phyloP scores from a whole-genome alignment of 1,140 invertebrate genomes.

The Bombus terrestris region DNA sequence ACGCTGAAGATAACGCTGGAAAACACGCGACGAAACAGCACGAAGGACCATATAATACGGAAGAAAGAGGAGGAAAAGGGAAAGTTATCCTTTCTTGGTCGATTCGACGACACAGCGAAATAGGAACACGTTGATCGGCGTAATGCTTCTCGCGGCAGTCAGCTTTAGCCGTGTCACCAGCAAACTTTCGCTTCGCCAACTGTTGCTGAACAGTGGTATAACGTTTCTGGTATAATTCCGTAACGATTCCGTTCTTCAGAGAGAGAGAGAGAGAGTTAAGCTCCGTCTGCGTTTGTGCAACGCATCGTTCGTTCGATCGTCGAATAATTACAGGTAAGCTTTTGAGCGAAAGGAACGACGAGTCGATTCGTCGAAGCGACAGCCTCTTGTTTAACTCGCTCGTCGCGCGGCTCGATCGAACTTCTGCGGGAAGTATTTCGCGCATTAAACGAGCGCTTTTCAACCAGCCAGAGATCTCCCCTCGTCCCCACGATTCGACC shows the following conservation, averaged over 20 bases:
- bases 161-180: conserved; percentile 56
- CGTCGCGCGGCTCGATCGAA: neutral
- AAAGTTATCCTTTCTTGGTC: neutral
- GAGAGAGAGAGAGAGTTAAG: neutral
- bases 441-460: neutral
- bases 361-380: conserved; percentile 20
- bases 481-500: neutral
- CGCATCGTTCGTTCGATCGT: conserved; percentile 27
- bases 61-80: neutral
- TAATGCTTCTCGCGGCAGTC: conserved; percentile 53
- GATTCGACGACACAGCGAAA: conserved; percentile 23
- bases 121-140: conserved; percentile 66
- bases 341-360: conserved; percentile 15
- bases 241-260: neutral
- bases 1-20: neutral
- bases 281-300: conserved; percentile 9
- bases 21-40: neutral
- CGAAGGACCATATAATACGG: neutral
- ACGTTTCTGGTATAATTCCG: neutral
- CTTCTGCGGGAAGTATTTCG: neutral
- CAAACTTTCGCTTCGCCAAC: conserved; percentile 62
- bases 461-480: neutral
- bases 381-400: conserved; percentile 21
- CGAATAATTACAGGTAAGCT: conserved; percentile 35
- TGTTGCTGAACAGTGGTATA: conserved; percentile 16